phyloP scores from a whole-genome alignment of 2,113 vertebrate genomes.

The Etia nguti region DNA sequence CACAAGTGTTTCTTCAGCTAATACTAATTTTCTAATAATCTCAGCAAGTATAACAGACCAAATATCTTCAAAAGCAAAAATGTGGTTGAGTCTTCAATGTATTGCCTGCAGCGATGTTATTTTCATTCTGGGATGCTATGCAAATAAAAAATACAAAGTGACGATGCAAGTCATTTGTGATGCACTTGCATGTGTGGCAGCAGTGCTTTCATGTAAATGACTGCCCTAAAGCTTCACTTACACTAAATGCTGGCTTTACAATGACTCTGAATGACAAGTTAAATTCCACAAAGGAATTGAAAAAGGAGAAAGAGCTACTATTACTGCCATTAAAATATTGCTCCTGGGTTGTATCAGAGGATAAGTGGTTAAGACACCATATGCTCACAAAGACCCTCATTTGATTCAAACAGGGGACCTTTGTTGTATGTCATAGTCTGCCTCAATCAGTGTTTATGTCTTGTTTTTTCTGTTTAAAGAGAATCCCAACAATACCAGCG shows the following conservation, averaged over 20 bases:
- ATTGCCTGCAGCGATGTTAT: neutral
- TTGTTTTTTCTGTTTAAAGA: neutral
- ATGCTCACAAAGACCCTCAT: neutral
- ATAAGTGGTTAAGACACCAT: neutral
- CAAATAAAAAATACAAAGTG: neutral
- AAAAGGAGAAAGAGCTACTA: neutral
- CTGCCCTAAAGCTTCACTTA: neutral
- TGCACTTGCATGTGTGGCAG: neutral
- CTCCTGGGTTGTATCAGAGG: neutral
- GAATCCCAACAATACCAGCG: rapidly evolving
- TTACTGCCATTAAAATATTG: neutral
- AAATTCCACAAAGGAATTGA: neutral
- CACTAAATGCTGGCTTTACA: neutral
- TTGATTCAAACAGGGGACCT: neutral
- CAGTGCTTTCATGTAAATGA: neutral
- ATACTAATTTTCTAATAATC: neutral
- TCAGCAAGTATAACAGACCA: neutral
- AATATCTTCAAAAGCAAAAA: neutral
- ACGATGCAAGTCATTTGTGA: neutral
- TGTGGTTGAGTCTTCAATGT: neutral
- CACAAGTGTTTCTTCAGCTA: neutral
- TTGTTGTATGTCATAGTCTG: neutral
- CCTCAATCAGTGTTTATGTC: neutral
- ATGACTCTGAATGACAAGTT: rapidly evolving
- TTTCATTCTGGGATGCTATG: too few relatives aligned